Percentiles rank a stretch among this genome's conserved stretches.
Evolutionary conservation across 1,140 invertebrate genomes (phyloP).

Genomic region (Rhagoletis pomonella): DNA sequence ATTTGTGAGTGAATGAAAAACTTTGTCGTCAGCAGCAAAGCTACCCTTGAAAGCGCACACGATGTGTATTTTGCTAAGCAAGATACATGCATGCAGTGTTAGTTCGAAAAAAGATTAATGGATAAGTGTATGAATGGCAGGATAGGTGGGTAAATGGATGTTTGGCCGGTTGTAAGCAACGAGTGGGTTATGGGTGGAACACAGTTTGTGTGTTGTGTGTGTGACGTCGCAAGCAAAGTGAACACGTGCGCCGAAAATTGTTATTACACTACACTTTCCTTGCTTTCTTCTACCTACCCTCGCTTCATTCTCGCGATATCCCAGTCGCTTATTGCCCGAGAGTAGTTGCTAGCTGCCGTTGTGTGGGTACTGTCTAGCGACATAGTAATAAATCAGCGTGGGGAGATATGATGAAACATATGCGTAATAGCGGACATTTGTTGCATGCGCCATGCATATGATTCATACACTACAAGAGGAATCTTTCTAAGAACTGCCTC

Average conservation of each 20-base stretch:
- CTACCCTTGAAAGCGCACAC: slow-evolving; percentile 38
- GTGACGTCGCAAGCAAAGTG: not conserved
- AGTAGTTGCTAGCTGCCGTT: not conserved
- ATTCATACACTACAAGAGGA: not conserved
- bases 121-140: not conserved
- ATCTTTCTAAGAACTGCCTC: not conserved
- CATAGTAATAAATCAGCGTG: slow-evolving; percentile 13
- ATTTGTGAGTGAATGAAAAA: not conserved
- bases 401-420: not conserved
- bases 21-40: not conserved
- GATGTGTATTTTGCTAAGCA: not conserved
- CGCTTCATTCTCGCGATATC: not conserved
- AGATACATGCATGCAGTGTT: slow-evolving; percentile 12
- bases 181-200: not conserved
- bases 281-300: not conserved
- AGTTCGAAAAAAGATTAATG: slow-evolving; percentile 28
- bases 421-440: not conserved
- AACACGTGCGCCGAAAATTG: slow-evolving; percentile 42
- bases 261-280: not conserved
- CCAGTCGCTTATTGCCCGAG: not conserved
- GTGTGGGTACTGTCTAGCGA: not conserved
- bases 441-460: not conserved
- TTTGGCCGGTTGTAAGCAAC: not conserved
- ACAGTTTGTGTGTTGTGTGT: no score
- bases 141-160: not conserved